Evolutionary conservation across 2,797 vertebrate genomes (phyloP).

Genomic region (Tapera naevia): DNA sequence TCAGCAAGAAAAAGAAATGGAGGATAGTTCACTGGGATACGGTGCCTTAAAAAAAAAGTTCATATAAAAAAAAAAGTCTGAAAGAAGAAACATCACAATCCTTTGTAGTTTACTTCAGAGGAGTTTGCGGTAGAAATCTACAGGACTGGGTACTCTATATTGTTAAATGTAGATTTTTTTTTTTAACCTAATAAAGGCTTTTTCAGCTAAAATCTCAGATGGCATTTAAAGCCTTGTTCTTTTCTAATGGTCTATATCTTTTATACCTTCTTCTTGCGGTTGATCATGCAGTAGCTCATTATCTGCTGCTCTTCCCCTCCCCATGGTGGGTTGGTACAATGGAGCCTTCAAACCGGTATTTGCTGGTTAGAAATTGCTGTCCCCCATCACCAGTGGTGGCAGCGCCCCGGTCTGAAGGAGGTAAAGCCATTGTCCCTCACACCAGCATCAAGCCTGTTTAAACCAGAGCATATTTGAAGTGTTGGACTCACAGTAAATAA

Average conservation of each 20-base stretch:
- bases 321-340: conserved; percentile 29
- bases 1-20: conserved; percentile 77
- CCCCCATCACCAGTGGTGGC: not conserved
- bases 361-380: not conserved
- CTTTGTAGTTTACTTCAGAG: conserved; percentile 77
- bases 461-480: accelerated
- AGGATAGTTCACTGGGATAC: conserved; percentile 67
- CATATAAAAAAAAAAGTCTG: conserved; percentile 61
- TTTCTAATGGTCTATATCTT: conserved; percentile 56
- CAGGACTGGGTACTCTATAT: conserved; percentile 45
- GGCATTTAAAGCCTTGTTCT: conserved; percentile 64
- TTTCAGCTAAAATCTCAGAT: conserved; percentile 49
- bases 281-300: conserved; percentile 41
- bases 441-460: not conserved
- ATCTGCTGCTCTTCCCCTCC: conserved; percentile 69
- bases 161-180: conserved; percentile 67
- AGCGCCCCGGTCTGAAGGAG: not conserved
- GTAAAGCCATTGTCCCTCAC: not conserved
- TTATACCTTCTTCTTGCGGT: conserved; percentile 77
- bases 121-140: conserved; percentile 52
- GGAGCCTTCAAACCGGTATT: not conserved
- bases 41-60: conserved; percentile 72
- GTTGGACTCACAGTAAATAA: not conserved
- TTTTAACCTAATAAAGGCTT: conserved; percentile 43
- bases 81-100: conserved; percentile 73